Evolutionary conservation across 2,797 vertebrate genomes (phyloP).

Genomic region (Bovichtus diacanthus): DNA sequence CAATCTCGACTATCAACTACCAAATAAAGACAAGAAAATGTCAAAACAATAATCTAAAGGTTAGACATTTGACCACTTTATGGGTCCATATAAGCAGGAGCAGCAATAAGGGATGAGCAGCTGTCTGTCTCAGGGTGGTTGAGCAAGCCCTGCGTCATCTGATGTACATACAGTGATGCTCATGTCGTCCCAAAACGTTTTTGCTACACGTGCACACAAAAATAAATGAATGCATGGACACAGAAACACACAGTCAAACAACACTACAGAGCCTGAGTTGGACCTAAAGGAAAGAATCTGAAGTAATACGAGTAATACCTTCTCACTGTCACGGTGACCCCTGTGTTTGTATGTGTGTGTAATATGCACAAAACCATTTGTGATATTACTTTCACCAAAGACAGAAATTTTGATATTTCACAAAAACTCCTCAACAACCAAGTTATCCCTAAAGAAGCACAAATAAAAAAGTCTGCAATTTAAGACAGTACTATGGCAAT

Average conservation of each 20-base stretch:
- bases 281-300: constrained; percentile 58
- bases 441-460: background rate
- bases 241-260: background rate
- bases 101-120: background rate
- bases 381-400: background rate
- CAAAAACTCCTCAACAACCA: background rate
- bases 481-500: background rate
- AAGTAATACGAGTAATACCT: constrained; percentile 45
- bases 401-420: background rate
- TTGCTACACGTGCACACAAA: background rate
- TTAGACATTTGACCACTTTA: background rate
- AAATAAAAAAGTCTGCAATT: too few species aligned
- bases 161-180: background rate
- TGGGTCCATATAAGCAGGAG: background rate
- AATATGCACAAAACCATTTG: constrained; percentile 1
- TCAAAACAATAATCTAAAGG: background rate
- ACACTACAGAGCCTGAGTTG: background rate
- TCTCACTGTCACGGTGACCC: constrained; percentile 21
- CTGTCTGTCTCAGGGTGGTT: background rate
- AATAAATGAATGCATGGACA: background rate
- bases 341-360: constrained; percentile 1
- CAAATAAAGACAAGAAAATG: background rate
- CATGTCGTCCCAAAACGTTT: background rate
- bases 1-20: background rate
- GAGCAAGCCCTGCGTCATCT: background rate